Evolutionary conservation across 2,888 invertebrate species (phyloP), one percentile per base, ranked within the genome.

Genomic region (Amphipyra berbera): DNA sequence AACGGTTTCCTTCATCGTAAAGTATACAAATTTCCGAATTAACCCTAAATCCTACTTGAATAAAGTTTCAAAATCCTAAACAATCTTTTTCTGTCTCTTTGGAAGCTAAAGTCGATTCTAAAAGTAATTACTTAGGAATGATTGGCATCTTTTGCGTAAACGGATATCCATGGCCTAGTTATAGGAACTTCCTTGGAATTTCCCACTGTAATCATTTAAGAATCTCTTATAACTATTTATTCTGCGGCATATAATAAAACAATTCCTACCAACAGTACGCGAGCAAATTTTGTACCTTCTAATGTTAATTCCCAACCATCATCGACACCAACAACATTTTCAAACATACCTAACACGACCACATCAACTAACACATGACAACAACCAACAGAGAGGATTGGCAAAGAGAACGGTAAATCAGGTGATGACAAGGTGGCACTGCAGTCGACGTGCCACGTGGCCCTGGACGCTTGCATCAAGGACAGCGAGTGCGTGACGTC

Each of bases 361-460:
- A 76, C 73, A 69, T 80, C 81, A 76, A 82, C 79, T 88, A 90
- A 90, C 85, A 83, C 84, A 71, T 72, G 73, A 77, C 82, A 84
- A 85, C 81, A 80, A 91, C 91, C 91, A 88, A 91, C 95, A 95
- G 94, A 93, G 91, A 89, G 92, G 86, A 93, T 95, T 93, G 91
- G 94, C 88, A 90, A 92, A 90, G 91, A 95, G 88, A 92, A 95
- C 94, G 92, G 95, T 95, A 92, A 92, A 95, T 83, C 94, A 90
- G 92, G 93, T 92, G 91, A 92, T 73, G 94, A 94, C 62, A 95
- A 95, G 88, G 94, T 96, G 87, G 95, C 96, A 40, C 96, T 97
- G 66, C 96, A 98, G 93, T 98, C 98, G 84, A 98, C 98, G 79
- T 98, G 98, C 92, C 98, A 98, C 92, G 96, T 97, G 78, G 98